phyloP scores from a whole-genome alignment of 2,113 vertebrate species.

The Raja brachyura region DNA sequence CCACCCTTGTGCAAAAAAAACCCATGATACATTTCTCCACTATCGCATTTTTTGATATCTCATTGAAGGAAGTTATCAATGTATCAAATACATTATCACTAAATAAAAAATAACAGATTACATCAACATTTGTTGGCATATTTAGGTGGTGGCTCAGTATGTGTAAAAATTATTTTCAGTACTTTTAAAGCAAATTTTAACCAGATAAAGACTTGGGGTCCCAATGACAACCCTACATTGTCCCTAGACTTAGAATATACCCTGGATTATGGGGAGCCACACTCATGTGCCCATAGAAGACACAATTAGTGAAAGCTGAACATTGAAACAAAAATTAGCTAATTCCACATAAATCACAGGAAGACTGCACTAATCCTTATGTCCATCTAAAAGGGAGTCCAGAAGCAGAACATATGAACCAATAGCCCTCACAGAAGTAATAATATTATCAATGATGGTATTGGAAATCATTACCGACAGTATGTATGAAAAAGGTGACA shows the following conservation, averaged over 20 bases:
- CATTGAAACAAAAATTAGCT: neutral
- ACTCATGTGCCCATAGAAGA: neutral
- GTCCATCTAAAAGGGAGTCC: neutral
- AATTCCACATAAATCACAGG: too few relatives aligned
- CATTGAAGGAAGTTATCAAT: constrained; percentile 41
- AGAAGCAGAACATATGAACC: neutral
- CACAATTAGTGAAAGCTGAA: neutral
- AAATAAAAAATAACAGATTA: constrained; percentile 5
- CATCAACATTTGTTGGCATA: neutral
- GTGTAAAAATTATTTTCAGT: neutral
- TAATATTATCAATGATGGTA: neutral
- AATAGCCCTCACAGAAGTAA: neutral
- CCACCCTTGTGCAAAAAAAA: constrained; percentile 50
- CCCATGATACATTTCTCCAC: constrained; percentile 41
- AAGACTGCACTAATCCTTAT: neutral
- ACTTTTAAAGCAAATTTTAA: neutral
- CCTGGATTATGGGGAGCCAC: neutral
- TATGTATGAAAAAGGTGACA: neutral
- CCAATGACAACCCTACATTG: neutral
- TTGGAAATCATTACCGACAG: neutral
- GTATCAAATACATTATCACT: neutral
- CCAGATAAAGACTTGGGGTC: too few relatives aligned
- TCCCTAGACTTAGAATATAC: neutral
- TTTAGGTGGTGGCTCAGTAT: neutral
- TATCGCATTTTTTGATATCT: constrained; percentile 49